These are phyloP conservation scores for Tanytarsus gracilentus DNA, from an alignment of 2,888 invertebrate species.

Conservation along the genomic window DNA sequence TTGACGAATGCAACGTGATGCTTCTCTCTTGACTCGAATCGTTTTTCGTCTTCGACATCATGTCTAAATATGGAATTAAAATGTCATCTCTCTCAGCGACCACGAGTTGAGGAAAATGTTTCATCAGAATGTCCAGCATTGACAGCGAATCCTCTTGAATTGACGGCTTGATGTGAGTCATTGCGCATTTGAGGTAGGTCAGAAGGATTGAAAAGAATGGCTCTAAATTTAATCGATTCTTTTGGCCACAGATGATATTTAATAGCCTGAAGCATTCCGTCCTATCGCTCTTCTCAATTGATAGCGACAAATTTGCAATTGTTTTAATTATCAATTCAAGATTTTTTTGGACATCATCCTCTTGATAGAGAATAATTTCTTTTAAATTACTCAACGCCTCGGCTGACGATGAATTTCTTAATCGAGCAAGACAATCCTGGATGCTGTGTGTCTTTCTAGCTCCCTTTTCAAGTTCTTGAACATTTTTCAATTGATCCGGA, in stretches of 20 bases:
- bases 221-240: conserved; percentile 45
- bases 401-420: conserved; percentile 45
- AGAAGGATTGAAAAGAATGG: conserved; percentile 71
- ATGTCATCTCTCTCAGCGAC: conserved; percentile 59
- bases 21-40: conserved; percentile 59
- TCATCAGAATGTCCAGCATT: conserved; percentile 67
- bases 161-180: conserved; percentile 75
- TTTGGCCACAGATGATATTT: conserved; percentile 34
- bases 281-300: conserved; percentile 55
- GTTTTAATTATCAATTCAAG: conserved; percentile 61
- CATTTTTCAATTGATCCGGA: conserved; percentile 56
- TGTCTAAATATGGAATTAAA: conserved; percentile 69
- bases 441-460: conserved; percentile 65
- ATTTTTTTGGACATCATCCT: conserved; percentile 45
- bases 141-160: conserved; percentile 77
- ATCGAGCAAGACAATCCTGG: conserved; percentile 42
- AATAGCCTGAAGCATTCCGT: conserved; percentile 46
- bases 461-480: conserved; percentile 62
- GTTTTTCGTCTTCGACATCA: conserved; percentile 66
- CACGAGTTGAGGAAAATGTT: conserved; percentile 56
- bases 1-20: conserved; percentile 59
- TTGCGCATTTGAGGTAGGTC: conserved; percentile 74
- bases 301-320: conserved; percentile 58
- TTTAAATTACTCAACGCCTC: conserved; percentile 38
- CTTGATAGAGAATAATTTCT: conserved; percentile 32